A percentile compares a stretch with the other conserved stretches of the same genome.
Evolutionary conservation across 1,140 invertebrate genomes (phyloP).

Genomic region (Nautilus pompilius): DNA sequence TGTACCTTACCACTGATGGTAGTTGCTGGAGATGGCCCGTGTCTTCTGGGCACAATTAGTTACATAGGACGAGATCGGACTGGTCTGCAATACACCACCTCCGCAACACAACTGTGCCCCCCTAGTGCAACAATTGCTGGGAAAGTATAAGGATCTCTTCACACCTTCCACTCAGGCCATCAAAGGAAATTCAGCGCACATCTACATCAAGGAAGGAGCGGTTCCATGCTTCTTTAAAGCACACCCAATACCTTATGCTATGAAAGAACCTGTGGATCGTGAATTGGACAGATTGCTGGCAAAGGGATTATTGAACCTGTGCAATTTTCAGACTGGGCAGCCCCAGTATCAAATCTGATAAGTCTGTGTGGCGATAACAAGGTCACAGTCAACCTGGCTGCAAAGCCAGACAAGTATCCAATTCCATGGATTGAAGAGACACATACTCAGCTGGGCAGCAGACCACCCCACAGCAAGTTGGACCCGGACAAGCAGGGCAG

Average conservation of each 20-base stretch:
- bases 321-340: conserved; percentile 40
- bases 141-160: conserved; percentile 5
- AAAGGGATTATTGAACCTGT: conserved; percentile 51
- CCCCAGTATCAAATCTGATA: conserved; percentile 21
- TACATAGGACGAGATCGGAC: conserved; percentile 11
- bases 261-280: conserved; percentile 43
- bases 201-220: conserved; percentile 8
- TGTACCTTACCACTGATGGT: conserved; percentile 17
- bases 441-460: conserved; percentile 17
- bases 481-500: conserved; percentile 19
- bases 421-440: conserved; percentile 25
- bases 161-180: conserved; percentile 4
- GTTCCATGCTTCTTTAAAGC: conserved; percentile 23
- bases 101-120: not conserved
- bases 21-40: conserved; percentile 6
- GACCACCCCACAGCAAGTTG: conserved; percentile 23
- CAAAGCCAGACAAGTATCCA: conserved; percentile 23
- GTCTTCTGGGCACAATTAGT: conserved; percentile 19
- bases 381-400: conserved; percentile 22
- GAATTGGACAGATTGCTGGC: conserved; percentile 48
- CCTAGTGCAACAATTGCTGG: not conserved
- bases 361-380: conserved; percentile 42
- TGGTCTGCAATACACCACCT: conserved; percentile 17
- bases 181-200: conserved; percentile 12
- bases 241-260: conserved; percentile 48